Conservation (phyloP, 2,113 vertebrate species). For the Struthidea cinerea region DNA sequence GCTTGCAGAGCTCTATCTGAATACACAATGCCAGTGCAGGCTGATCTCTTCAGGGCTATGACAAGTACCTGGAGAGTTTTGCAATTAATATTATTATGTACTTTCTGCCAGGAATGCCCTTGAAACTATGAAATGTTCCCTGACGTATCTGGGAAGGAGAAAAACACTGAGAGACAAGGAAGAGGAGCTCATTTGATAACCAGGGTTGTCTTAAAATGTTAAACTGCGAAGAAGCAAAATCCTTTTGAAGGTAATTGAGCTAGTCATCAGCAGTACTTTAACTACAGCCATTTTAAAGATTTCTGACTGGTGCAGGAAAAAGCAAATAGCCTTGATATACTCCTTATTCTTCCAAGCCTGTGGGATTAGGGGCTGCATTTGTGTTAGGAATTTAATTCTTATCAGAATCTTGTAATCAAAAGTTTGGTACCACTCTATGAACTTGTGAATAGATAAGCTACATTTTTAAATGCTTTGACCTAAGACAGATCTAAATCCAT, state of each 20-base stretch:
- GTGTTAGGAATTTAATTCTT: constrained; percentile 5
- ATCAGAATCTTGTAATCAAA: not conserved
- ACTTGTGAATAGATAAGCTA: not conserved
- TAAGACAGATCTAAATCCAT: not conserved
- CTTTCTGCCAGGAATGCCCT: constrained; percentile 43
- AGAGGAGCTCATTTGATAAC: not conserved
- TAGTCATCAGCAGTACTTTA: constrained; percentile 19
- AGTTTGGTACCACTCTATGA: not conserved
- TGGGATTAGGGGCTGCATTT: not conserved
- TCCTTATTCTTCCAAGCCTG: not conserved
- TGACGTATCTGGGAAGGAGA: not conserved
- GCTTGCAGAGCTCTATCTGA: constrained; percentile 50
- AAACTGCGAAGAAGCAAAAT: not conserved
- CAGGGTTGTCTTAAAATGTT: not conserved
- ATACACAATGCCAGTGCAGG: constrained; percentile 30
- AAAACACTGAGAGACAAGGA: not conserved
- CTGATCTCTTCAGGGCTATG: constrained; percentile 49
- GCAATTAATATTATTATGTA: constrained; percentile 64
- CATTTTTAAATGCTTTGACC: not conserved
- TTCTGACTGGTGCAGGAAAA: not conserved
- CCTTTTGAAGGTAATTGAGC: not conserved
- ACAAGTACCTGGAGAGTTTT: constrained; percentile 42
- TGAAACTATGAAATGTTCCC: constrained; percentile 24
- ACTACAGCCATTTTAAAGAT: not conserved
- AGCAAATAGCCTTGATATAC: not conserved